Percentiles rank a stretch among this genome's conserved stretches.
These are phyloP conservation scores for Tupaia chinensis DNA, from an alignment of 2,113 vertebrate genomes.

Conservation along the genomic window DNA sequence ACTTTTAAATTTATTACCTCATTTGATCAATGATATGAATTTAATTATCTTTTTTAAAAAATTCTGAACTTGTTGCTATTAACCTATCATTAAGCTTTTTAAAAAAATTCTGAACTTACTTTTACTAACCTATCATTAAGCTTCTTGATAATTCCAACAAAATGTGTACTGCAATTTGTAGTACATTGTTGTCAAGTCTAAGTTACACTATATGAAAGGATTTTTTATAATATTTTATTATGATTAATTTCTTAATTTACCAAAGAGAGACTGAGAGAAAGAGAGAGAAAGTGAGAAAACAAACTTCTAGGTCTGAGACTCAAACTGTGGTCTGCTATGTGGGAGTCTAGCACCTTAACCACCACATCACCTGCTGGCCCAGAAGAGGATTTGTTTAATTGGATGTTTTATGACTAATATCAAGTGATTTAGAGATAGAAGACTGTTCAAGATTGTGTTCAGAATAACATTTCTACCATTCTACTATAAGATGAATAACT, in stretches of 20 bases:
- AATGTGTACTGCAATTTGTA: background rate
- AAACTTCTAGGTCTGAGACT: too few relatives aligned
- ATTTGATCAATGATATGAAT: background rate
- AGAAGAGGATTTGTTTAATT: background rate
- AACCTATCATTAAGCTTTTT: background rate
- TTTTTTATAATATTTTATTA: background rate
- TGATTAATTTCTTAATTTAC: too few relatives aligned
- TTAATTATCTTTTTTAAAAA: background rate
- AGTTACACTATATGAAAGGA: background rate
- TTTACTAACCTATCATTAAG: background rate
- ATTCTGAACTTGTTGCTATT: background rate
- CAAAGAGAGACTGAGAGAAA: too few relatives aligned
- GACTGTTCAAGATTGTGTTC: background rate
- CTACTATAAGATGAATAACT: background rate
- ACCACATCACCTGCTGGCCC: too few relatives aligned
- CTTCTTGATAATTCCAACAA: background rate
- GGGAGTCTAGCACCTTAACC: too few relatives aligned
- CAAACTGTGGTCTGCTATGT: too few relatives aligned
- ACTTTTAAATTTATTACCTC: background rate
- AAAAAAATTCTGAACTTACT: background rate
- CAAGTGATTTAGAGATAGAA: background rate
- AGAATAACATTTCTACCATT: background rate
- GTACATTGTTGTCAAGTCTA: background rate
- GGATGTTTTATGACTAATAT: background rate
- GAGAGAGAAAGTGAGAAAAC: too few relatives aligned